A percentile compares a stretch with the other conserved stretches of the same genome.
These are phyloP conservation scores for Gasterosteus nipponicus DNA, from an alignment of 2,113 vertebrate species.

Conservation along the genomic window DNA sequence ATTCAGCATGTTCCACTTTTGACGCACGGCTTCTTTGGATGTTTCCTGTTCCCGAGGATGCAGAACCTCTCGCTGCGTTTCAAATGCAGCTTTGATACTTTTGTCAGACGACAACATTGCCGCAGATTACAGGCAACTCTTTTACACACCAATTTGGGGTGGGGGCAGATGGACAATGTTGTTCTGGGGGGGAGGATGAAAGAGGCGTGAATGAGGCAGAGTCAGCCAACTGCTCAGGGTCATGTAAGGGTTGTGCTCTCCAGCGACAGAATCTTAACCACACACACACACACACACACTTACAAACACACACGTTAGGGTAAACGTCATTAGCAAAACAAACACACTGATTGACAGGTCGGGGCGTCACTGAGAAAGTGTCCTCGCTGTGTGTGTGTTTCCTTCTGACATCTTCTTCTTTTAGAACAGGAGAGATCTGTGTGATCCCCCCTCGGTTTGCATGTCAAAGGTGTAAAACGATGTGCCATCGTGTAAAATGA, in stretches of 20 bases:
- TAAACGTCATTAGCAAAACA: slow-evolving; percentile 70
- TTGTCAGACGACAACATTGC: not conserved
- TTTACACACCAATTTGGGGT: not conserved
- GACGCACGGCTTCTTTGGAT: not conserved
- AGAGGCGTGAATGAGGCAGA: slow-evolving; percentile 70
- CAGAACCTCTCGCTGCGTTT: not conserved
- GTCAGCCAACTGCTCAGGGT: slow-evolving; percentile 77
- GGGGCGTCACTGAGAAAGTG: slow-evolving; percentile 36
- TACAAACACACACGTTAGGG: slow-evolving; percentile 39
- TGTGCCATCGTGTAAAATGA: not conserved
- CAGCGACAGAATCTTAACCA: slow-evolving; percentile 34
- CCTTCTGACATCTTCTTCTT: not conserved
- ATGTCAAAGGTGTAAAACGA: not conserved
- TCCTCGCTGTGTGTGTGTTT: not conserved
- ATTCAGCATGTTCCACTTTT: not conserved
- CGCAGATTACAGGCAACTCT: slow-evolving; percentile 6
- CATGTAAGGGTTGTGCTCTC: slow-evolving; percentile 73
- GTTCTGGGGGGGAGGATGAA: slow-evolving; percentile 62
- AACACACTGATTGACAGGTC: slow-evolving; percentile 57
- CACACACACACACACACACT: slow-evolving; percentile 32
- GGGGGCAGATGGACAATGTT: slow-evolving; percentile 69
- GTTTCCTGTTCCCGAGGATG: not conserved
- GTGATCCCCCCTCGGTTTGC: not conserved
- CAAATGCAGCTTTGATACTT: not conserved
- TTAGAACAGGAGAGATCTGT: slow-evolving; percentile 5